Evolutionary conservation across 1,140 invertebrate genomes (phyloP), one percentile per base, ranked within the genome.

Genomic region (Heliconius melpomene): DNA sequence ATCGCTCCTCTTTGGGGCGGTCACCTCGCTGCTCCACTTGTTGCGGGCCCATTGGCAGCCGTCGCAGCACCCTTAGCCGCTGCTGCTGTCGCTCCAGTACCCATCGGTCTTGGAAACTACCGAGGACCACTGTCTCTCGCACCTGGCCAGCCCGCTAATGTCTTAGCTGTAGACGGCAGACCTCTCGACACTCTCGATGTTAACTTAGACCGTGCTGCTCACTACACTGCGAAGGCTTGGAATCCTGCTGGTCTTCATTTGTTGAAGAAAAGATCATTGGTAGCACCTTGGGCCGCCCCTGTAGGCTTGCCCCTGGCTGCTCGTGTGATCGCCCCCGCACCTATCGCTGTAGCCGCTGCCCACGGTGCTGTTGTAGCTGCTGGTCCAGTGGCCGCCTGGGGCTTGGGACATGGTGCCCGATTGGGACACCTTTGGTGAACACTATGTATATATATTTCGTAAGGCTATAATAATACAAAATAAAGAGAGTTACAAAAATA

Each of bases 201-300:
- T 7, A 92, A 94, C 83, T 81, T 92, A 77, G 94, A 94, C 82
- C 90, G 92, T 77, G 87, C 91, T 20, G 89, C 91, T 72, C 91
- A 93, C 81, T 74, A 77, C 66, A 83, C 85, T 20, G 86, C 88
- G n/a, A 87, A 88, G 80, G 79, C 79, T 18, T 73, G 78, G 74
- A 81, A 83, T 18, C 75, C 50, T 16, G 72, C 36, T 23, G 60
- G 60, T 66, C 9, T 66, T 29, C 79, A 81, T 72, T 38, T 75
- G 40, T 60, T 81, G 40, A 77, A 77, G 72, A 81, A 81, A 60
- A 46, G 79, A 38, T 81, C 79, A 8, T 36, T 75, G 20, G 74
- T 75, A 18, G 54, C 73, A 32, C 77, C 77, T 60, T 60, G n/a
- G 60, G 60, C 6, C 60, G 60, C 60, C 13, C 60, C 60, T 29